Base-by-base conservation (phyloP, 1,140 invertebrate genomes). In the Acyrthosiphon pisum region DNA sequence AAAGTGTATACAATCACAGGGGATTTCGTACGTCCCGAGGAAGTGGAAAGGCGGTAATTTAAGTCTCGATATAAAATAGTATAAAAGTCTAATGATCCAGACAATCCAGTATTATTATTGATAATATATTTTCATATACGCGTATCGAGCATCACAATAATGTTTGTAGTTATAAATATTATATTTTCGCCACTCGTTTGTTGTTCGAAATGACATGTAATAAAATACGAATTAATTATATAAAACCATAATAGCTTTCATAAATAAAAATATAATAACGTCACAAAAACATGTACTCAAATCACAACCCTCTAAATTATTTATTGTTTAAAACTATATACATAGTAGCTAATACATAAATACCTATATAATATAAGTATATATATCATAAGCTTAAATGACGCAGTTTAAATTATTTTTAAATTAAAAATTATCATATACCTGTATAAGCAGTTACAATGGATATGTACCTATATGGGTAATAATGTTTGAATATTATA, bases 261-360 rank as follows among this genome's bases (percentile, higher is more conserved):
- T 84, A 41, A 84, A 84, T 37, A 84, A 84, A 81, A n/a, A 81
- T 84, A 84, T 44, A 41, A 9, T 26, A 41, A 84, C 81, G 35
- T 84, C 81, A 84, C 35, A 84, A 68, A 68, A 68, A 84, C 35
- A 84, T 84, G 81, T 84, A 84, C 81, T 84, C 35, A 84, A 84
- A 84, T 44, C 81, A 84, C 26, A 68, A 84, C 81, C 81, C 37
- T 84, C 23, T 41, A 84, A 68, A 23, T 84, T 84, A 41, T 23
- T 84, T 41, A 84, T 84, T 84, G 22, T 2, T 84, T 84, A 11
- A 44, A 84, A 41, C 20, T 30, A 56, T 76, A 60, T 35, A 41
- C 41, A 41, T 4, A 41, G 4, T 41, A 37, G 41, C 41, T n/a
- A n/a, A 41, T 41, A 41, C 41, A 41, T 41, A 41, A 1, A 37